Conservation (phyloP, 2,113 vertebrate species). For the Oophaga pumilio region DNA sequence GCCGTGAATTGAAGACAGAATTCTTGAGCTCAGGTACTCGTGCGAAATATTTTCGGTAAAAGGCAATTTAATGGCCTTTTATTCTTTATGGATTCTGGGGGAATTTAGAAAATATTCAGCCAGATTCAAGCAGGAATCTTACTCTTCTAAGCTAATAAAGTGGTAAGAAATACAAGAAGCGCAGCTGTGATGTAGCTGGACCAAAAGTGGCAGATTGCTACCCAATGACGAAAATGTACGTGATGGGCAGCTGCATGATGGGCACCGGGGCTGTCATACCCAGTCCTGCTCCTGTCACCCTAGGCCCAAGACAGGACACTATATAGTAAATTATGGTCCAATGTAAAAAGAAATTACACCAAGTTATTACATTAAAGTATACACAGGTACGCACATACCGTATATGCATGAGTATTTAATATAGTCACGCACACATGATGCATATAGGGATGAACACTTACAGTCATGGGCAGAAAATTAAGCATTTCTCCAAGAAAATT, state of each 20-base stretch:
- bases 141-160: neutral
- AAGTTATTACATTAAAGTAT: too few relatives aligned
- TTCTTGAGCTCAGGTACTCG: neutral
- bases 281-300: too few relatives aligned
- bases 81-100: neutral
- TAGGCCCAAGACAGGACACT: too few relatives aligned
- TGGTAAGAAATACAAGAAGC: neutral
- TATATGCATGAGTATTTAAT: too few relatives aligned
- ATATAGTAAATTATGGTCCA: too few relatives aligned
- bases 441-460: too few relatives aligned
- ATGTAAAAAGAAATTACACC: too few relatives aligned
- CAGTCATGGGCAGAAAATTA: too few relatives aligned
- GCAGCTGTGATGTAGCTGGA: neutral
- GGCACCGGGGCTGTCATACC: too few relatives aligned
- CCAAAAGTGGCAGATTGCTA: neutral
- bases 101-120: neutral
- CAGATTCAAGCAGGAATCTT: neutral
- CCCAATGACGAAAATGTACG: neutral
- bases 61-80: neutral
- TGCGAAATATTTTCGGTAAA: neutral
- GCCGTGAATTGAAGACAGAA: neutral
- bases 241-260: neutral
- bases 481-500: too few relatives aligned
- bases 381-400: too few relatives aligned
- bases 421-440: too few relatives aligned